Base-by-base conservation (phyloP, 1,140 invertebrate species). In the Venturia canescens region DNA sequence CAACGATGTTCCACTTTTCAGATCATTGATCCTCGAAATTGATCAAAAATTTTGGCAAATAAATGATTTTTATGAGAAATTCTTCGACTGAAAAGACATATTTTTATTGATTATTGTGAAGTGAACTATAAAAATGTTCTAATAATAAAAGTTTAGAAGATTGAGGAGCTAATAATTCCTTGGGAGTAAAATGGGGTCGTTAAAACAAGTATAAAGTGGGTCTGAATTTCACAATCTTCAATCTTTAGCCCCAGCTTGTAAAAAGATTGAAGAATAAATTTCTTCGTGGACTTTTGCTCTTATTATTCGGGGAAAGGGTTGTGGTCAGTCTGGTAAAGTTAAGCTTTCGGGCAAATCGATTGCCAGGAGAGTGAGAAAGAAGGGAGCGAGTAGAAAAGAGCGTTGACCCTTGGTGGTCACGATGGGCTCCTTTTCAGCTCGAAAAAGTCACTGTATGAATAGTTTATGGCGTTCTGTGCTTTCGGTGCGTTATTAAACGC, bases 261-360 rank as follows among this genome's bases (percentile, higher is more conserved):
- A 57, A 57, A n/a, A 23, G 5, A 57, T 57, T 57, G 53, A 57
- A 21, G 21, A 4, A 23, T 66, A 66, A 26, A 66, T 66, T 66
- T 66, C 21, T 66, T 66, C 23, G 16, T 66, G 11, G 1, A 29
- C 11, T 66, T 29, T 29, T 27, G 21, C 13, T 66, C 4, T 13
- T 66, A 66, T 66, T 29, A 26, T 27, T 15, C 60, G 23, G 11
- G 21, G 60, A 15, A 27, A 23, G 21, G 23, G 60, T 27, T 23
- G 53, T 21, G n/a, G 53, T 57, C 15, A 57, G 53, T 18, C 53
- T 57, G 18, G 53, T 5, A 57, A 57, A 57, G 21, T 26, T 27
- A 29, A 53, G 26, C 48, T 53, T 50, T 50, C 72, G 21, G 72
- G 48, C 11, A 21, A 75, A 75, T 75, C 72, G 72, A 75, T 75